A percentile compares a stretch with the other conserved stretches of the same genome.
phyloP scores from a whole-genome alignment of 2,888 invertebrate genomes.

The Aleiodes leptofemur region DNA sequence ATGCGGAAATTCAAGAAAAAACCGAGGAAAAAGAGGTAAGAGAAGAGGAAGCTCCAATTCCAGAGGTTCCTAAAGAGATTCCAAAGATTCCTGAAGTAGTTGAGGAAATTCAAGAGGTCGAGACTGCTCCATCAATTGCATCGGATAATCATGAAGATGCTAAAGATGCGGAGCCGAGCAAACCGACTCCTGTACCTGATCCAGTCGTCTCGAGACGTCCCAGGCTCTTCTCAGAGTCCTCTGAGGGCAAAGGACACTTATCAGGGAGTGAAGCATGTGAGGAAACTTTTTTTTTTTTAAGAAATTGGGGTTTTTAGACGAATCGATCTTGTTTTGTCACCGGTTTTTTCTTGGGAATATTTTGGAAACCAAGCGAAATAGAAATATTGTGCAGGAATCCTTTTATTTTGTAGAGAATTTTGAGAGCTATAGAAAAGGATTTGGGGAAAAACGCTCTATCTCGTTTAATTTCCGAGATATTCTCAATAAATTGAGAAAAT shows the following conservation, averaged over 20 bases:
- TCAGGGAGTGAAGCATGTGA: slow-evolving; percentile 10
- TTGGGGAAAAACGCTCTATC: too few relatives aligned
- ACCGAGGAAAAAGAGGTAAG: slow-evolving; percentile 3
- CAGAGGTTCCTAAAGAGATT: neutral
- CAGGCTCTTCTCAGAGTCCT: slow-evolving; percentile 13
- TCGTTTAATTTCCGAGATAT: too few relatives aligned
- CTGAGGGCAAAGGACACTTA: slow-evolving; percentile 2
- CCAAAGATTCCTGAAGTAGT: neutral
- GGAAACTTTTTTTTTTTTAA: neutral
- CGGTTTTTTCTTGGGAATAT: too few relatives aligned
- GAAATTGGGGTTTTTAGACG: neutral
- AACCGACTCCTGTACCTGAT: neutral
- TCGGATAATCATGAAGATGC: neutral
- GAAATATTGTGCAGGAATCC: too few relatives aligned
- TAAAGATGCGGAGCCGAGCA: slow-evolving; percentile 7
- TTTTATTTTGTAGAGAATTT: too few relatives aligned
- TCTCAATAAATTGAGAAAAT: too few relatives aligned
- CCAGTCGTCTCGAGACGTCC: neutral
- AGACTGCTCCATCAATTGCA: neutral
- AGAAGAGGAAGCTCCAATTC: too few relatives aligned
- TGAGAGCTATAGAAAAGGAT: too few relatives aligned
- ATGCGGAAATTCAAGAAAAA: slow-evolving; percentile 19
- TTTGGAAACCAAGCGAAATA: too few relatives aligned
- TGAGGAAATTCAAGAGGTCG: neutral
- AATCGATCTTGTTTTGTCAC: too few relatives aligned